Base-by-base conservation (phyloP, 1,140 invertebrate species). In the Dendrolimus punctatus region DNA sequence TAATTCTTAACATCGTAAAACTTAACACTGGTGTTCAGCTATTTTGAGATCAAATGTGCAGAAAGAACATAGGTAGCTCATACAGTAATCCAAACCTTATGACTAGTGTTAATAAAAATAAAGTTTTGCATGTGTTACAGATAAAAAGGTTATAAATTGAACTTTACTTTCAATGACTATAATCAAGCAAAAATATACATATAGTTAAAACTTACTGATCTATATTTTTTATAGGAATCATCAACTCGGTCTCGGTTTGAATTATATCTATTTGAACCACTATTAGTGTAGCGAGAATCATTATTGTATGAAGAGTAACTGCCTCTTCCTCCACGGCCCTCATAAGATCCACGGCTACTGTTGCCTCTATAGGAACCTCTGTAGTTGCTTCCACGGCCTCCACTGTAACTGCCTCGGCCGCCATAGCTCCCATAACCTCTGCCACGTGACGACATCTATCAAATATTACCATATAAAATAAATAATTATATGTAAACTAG, bases 181-280 rank as follows among this genome's bases (percentile, higher is more conserved):
- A 23, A 23, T 23, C 23, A 23, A 23, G 23, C 23, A 23, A 23
- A 23, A 3, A 23, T 51, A 51, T 41, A 51, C n/a, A 41, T 43
- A 10, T 9, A 45, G 6, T 37, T 36, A 54, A 41, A 51, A 75
- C 78, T 80, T 73, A 88, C 86, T 41, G 82, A 80, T 85, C 86
- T 73, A 69, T 88, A 88, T 58, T 84, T 88, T 62, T 88, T 88
- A 55, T 85, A 88, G 6, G 81, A 76, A 40, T 87, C 85, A 39
- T 88, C 86, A 38, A 86, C 82, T 61, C 86, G 71, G 44, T 88
- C 86, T 51, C 85, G 76, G 40, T 68, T 71, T 5, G 69, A 71
- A 44, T 73, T 68, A 53, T 87, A 88, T 68, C 81, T 73, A 51
- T 72, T 81, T n/a, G 55, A 60, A 54, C 71, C 73, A 42, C 69